Conservation (phyloP, 1,140 invertebrate genomes). For the Cydia splendana region DNA sequence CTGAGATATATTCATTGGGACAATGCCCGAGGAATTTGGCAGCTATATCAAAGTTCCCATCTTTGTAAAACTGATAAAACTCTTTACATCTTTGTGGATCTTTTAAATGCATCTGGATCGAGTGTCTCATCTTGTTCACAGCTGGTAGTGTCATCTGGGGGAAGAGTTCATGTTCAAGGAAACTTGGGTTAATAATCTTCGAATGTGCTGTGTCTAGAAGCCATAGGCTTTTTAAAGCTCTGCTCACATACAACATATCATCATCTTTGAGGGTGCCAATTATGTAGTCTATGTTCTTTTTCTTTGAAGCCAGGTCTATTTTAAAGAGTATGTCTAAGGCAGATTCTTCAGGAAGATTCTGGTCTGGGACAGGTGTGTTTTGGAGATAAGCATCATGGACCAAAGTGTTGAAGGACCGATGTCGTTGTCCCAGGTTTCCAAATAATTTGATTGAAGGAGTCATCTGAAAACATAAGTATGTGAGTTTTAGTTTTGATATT, state of each 20-base stretch:
- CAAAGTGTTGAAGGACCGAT: conserved; percentile 50
- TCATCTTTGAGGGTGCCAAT: conserved; percentile 53
- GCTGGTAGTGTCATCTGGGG: conserved; percentile 59
- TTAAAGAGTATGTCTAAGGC: conserved; percentile 62
- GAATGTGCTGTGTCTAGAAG: conserved; percentile 47
- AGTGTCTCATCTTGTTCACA: conserved; percentile 62
- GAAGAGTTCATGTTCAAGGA: conserved; percentile 55
- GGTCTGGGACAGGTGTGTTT: conserved; percentile 36
- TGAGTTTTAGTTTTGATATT: background rate
- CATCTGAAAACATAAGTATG: conserved; percentile 45
- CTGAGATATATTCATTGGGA: conserved; percentile 47
- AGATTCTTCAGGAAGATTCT: conserved; percentile 46
- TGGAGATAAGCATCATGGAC: conserved; percentile 43
- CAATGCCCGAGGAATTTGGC: conserved; percentile 57
- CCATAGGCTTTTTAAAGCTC: conserved; percentile 55
- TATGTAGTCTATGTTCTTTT: conserved; percentile 56
- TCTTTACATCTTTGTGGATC: conserved; percentile 48
- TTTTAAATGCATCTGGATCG: conserved; percentile 52
- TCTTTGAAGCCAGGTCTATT: conserved; percentile 59
- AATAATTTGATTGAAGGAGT: conserved; percentile 44
- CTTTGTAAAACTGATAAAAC: conserved; percentile 60
- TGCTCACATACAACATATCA: conserved; percentile 62
- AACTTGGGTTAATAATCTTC: conserved; percentile 54
- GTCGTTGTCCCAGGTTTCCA: conserved; percentile 53
- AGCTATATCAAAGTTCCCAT: conserved; percentile 45